Evolutionary conservation across 2,888 invertebrate genomes (phyloP).

Genomic region (Geotrupes spiniger): DNA sequence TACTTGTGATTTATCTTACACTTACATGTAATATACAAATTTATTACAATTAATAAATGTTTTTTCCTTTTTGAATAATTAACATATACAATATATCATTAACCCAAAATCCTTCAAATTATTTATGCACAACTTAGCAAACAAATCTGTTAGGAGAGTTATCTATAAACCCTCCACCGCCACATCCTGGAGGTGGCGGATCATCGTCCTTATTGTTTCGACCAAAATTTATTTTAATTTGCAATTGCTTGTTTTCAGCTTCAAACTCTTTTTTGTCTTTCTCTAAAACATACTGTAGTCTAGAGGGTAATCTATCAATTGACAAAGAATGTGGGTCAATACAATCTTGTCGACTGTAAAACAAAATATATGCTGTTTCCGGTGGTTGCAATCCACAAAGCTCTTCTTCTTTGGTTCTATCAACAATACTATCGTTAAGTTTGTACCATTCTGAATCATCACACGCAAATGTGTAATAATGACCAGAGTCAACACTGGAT

Average conservation of each 20-base stretch:
- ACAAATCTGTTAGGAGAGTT: conserved; percentile 46
- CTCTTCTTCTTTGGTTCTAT: conserved; percentile 57
- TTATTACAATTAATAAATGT: conserved; percentile 18
- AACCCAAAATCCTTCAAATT: conserved; percentile 22
- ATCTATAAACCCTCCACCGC: conserved; percentile 47
- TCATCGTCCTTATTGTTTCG: conserved; percentile 51
- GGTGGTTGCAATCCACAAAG: conserved; percentile 64
- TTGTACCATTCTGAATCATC: conserved; percentile 72
- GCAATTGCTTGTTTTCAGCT: conserved; percentile 35
- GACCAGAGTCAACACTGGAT: conserved; percentile 78
- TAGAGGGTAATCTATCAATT: conserved; percentile 35
- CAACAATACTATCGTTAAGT: conserved; percentile 78
- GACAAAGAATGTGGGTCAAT: conserved; percentile 39
- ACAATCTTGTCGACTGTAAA: conserved; percentile 59
- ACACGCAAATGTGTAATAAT: conserved; percentile 81
- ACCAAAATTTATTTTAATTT: conserved; percentile 32
- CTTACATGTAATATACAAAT: conserved; percentile 14
- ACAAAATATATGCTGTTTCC: conserved; percentile 80
- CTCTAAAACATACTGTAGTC: conserved; percentile 38
- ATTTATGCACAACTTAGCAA: conserved; percentile 37
- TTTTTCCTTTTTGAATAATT: conserved; percentile 14
- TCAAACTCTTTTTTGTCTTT: conserved; percentile 43
- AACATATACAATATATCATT: conserved; percentile 23
- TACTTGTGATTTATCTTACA: background rate
- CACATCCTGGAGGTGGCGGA: conserved; percentile 55